Percentiles rank a stretch among this genome's conserved stretches.
These are phyloP conservation scores for Orthonevra nobilis DNA, from an alignment of 2,888 invertebrate genomes.

Conservation along the genomic window DNA sequence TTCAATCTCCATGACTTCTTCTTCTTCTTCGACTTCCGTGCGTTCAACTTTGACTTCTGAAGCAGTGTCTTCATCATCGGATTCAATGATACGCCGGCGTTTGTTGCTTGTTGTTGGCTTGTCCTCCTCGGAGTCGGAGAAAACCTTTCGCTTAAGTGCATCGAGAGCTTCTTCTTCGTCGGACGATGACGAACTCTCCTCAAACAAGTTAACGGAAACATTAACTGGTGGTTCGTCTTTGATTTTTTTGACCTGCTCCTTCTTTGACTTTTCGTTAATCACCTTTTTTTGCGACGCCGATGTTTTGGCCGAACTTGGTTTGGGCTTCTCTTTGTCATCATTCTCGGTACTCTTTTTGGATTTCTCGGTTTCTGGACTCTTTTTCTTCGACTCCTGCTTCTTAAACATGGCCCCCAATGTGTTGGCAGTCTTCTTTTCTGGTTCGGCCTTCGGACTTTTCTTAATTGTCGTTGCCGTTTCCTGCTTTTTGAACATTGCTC, in stretches of 20 bases:
- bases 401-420: slow-evolving; percentile 20
- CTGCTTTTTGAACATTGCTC: slow-evolving; percentile 53
- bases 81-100: slow-evolving; percentile 77
- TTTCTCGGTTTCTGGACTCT: slow-evolving; percentile 1
- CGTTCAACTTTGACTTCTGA: slow-evolving; percentile 71
- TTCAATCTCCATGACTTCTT: slow-evolving; percentile 29
- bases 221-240: slow-evolving; percentile 70
- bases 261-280: slow-evolving; percentile 72
- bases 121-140: slow-evolving; percentile 72
- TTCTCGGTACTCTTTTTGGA: slow-evolving; percentile 21
- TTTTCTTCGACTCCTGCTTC: slow-evolving; percentile 27
- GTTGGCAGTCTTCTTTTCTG: slow-evolving; percentile 59
- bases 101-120: slow-evolving; percentile 72
- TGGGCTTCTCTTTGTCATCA: slow-evolving; percentile 71
- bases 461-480: slow-evolving; percentile 6
- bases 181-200: slow-evolving; percentile 74
- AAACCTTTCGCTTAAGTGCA: slow-evolving; percentile 74
- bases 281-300: slow-evolving; percentile 71
- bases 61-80: slow-evolving; percentile 75
- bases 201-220: slow-evolving; percentile 75
- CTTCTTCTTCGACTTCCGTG: slow-evolving; percentile 24
- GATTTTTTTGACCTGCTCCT: slow-evolving; percentile 38
- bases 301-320: slow-evolving; percentile 41
- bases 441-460: slow-evolving; percentile 60
- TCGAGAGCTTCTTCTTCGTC: slow-evolving; percentile 77